Percentiles rank a stretch among this genome's conserved stretches.
Evolutionary conservation across 1,140 invertebrate genomes (phyloP).

Genomic region (Drosophila persimilis): DNA sequence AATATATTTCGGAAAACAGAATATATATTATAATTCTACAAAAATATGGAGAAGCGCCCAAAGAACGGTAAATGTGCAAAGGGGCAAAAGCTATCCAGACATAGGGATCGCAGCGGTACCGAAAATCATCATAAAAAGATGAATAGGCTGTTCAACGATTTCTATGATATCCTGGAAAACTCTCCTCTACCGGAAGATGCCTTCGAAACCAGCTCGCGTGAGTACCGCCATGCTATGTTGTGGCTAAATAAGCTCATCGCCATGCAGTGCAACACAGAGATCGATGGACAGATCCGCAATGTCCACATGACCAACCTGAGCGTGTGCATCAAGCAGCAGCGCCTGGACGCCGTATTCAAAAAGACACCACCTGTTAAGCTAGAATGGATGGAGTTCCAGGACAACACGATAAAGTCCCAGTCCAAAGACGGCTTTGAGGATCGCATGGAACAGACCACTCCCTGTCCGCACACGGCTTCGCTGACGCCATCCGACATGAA

Average conservation of each 20-base stretch:
- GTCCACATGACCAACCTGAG: slow-evolving; percentile 56
- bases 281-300: slow-evolving; percentile 36
- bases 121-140: not conserved
- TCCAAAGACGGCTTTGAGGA: no score
- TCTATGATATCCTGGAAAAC: slow-evolving; percentile 14
- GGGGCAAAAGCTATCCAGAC: no score
- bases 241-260: slow-evolving; percentile 43
- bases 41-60: no score
- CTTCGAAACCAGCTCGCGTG: slow-evolving; percentile 25
- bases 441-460: no score
- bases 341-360: slow-evolving; percentile 37
- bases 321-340: slow-evolving; percentile 42
- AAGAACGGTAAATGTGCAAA: no score
- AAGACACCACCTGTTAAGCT: slow-evolving; percentile 27
- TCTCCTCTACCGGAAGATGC: slow-evolving; percentile 31
- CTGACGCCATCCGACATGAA: no score
- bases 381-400: slow-evolving; percentile 32
- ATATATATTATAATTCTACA: no score
- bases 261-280: slow-evolving; percentile 26
- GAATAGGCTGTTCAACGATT: slow-evolving; percentile 17
- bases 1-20: no score
- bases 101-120: no score
- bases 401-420: no score
- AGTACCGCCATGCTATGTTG: slow-evolving; percentile 24
- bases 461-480: no score